These are phyloP conservation scores for Meteorus cinctellus DNA, from an alignment of 2,888 invertebrate genomes.

Conservation along the genomic window DNA sequence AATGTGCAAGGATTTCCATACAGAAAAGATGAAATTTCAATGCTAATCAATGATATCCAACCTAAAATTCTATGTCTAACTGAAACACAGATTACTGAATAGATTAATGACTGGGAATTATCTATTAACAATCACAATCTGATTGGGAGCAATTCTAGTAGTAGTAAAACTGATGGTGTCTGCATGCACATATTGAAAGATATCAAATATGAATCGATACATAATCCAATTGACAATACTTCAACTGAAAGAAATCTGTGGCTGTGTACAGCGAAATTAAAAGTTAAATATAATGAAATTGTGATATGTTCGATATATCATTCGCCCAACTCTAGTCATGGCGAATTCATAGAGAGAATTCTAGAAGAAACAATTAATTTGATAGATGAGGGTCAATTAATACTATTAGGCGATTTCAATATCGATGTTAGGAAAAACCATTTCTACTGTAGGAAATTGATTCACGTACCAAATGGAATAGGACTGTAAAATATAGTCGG, in stretches of 20 bases:
- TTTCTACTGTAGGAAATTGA: no score
- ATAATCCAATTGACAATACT: neutral
- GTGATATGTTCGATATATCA: neutral
- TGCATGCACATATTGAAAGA: conserved; percentile 10
- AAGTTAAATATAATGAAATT: neutral
- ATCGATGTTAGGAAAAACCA: no score
- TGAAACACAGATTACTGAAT: conserved; percentile 34
- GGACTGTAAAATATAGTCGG: no score
- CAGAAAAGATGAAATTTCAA: conserved; percentile 32
- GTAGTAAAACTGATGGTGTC: conserved; percentile 33
- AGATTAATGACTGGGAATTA: conserved; percentile 30
- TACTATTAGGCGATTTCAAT: no score
- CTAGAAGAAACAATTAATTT: no score
- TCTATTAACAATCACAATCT: conserved; percentile 20
- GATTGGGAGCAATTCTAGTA: conserved; percentile 20
- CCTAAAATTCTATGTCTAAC: conserved; percentile 34
- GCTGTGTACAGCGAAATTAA: neutral
- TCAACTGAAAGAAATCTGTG: neutral
- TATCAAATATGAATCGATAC: neutral
- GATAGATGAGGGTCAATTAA: no score
- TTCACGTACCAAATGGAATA: no score
- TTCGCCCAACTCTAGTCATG: neutral
- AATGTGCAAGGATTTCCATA: conserved; percentile 26
- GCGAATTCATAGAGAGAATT: no score
- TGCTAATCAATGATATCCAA: neutral